Conservation (phyloP, 2,888 invertebrate species). For the Euplagia quadripunctaria region DNA sequence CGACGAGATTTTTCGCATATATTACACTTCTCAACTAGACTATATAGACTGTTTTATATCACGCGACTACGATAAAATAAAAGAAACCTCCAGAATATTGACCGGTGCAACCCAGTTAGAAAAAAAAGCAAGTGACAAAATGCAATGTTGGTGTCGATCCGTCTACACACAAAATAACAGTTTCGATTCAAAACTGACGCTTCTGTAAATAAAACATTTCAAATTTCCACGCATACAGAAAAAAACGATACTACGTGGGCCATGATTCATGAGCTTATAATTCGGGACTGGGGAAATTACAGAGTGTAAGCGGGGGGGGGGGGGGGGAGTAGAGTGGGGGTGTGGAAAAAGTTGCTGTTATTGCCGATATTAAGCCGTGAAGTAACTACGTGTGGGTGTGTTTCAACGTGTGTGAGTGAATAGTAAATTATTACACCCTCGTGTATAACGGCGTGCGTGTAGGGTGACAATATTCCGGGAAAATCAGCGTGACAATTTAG, state of each 20-base stretch:
- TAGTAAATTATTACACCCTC: constrained; percentile 73
- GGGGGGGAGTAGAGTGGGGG: constrained; percentile 46
- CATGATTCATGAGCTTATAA: constrained; percentile 79
- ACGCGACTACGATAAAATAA: no score
- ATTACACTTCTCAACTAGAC: no score
- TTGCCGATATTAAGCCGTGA: constrained; percentile 75
- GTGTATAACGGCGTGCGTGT: constrained; percentile 57
- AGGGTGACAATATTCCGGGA: constrained; percentile 54
- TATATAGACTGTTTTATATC: no score
- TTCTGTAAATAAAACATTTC: constrained; percentile 39
- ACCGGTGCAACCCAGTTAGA: no score
- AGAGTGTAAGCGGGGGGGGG: constrained; percentile 32
- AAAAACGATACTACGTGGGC: constrained; percentile 41
- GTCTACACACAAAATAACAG: constrained; percentile 36
- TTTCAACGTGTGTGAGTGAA: constrained; percentile 48
- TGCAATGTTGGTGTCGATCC: constrained; percentile 31
- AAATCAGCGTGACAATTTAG: constrained; percentile 49
- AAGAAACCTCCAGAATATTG: no score
- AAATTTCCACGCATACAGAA: constrained; percentile 38
- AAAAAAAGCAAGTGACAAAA: constrained; percentile 15
- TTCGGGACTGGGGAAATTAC: constrained; percentile 72
- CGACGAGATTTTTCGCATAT: no score
- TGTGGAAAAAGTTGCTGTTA: constrained; percentile 62
- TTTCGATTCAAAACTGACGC: constrained; percentile 46
- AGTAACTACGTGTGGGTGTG: constrained; percentile 43